Percentiles rank a stretch among this genome's conserved stretches.
phyloP scores from a whole-genome alignment of 2,113 vertebrate species.

The Trematomus loennbergii region DNA sequence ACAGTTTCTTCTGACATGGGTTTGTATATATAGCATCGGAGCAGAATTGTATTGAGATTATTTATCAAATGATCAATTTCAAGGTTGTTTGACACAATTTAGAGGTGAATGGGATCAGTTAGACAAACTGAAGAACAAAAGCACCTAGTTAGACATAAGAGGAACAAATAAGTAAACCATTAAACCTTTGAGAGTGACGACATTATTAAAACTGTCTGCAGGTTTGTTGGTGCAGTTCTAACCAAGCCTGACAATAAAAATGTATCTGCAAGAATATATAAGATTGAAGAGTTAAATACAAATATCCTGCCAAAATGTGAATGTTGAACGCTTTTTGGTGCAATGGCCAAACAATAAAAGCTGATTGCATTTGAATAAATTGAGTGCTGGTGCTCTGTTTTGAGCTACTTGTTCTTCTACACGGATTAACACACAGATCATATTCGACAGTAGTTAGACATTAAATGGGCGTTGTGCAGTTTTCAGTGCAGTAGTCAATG shows the following conservation, averaged over 20 bases:
- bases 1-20: background rate
- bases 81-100: background rate
- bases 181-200: too few relatives aligned
- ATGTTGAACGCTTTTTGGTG: too few relatives aligned
- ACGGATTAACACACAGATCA: background rate
- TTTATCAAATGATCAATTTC: conserved; percentile 10
- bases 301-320: too few relatives aligned
- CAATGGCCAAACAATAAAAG: too few relatives aligned
- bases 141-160: background rate
- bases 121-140: background rate
- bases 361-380: too few relatives aligned
- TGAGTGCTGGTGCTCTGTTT: too few relatives aligned
- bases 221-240: too few relatives aligned
- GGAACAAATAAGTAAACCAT: too few relatives aligned
- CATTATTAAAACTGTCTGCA: too few relatives aligned
- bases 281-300: background rate
- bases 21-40: conserved; percentile 4
- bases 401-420: too few relatives aligned
- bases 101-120: background rate
- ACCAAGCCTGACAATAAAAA: too few relatives aligned
- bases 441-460: background rate
- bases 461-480: background rate
- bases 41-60: background rate
- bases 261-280: too few relatives aligned
- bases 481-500: background rate